Evolutionary conservation across 35 echinoderm and acorn worm species (phyloP), one percentile per base, ranked within the genome.

Genomic region (Heliocidaris tuberculata): DNA sequence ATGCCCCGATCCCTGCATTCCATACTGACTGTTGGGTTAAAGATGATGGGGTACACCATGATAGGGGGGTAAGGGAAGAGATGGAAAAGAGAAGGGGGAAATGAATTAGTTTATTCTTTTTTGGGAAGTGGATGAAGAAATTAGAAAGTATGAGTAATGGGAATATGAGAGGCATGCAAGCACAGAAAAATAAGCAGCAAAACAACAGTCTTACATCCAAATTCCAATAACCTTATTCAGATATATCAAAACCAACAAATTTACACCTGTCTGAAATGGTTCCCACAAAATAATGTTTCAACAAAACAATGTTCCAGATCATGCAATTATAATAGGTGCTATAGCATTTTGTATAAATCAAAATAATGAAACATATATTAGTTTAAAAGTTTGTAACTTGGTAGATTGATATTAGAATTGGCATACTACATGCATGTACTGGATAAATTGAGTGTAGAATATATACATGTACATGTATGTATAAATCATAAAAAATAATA

Each of bases 1-100:
- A 97, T 59, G 85, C 95, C 97, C 21, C 97, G 85, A 60, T 97
- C 97, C 94, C 97, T 85, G 65, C 90, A 89, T 61, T 97, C 97
- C 48, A 94, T 94, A 30, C 93, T 96, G 50, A 97, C 97, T 97
- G 97, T 96, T 95, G 56, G 21, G 32, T 94, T 78, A 85, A 30
- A 90, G 90, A 92, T 95, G 94, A 86, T 95, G 59, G 59, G 56
- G 32, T 50, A 59, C 50, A 93, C 87, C 87, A 35, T 54, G 54
- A 88, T 13, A 96, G 48, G 49, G 48, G 47, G 60, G 88, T 27
- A 19, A 48, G 60, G 85, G 15, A 85, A 86, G 15, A 52, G 49
- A 94, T 94, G 61, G 93, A 86, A 85, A 85, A 86, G 49, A 52
- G 31, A 94, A 48, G 54, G 93, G 60, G 65, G 31, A 85, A 85